Base-by-base conservation (phyloP, 1,140 invertebrate species). In the Danaus melanippus region DNA sequence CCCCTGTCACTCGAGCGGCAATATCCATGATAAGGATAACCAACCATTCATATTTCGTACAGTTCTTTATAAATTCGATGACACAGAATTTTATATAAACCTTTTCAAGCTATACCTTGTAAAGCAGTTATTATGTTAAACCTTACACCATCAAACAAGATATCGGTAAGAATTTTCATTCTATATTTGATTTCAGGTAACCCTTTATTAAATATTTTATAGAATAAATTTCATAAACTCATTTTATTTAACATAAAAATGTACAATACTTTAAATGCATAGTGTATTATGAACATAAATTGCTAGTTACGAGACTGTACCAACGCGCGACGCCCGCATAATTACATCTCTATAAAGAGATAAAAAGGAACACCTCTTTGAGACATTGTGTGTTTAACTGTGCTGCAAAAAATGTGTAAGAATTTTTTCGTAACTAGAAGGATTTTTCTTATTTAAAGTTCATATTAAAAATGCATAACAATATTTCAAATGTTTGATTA, bases 1-100 rank as follows among this genome's bases (percentile, higher is more conserved):
- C 68, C 67, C 66, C 68, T 71, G 65, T 68, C 68, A 68, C 53
- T 69, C 66, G 66, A 62, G 56, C 71, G 66, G 66, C 60, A 67
- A 55, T 56, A 50, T 15, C 40, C 8, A 8, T 49, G 58, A 60
- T 60, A 60, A 60, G 47, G 46, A 50, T 60, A 44, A 32, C 21
- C 21, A 32, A 32, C 21, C 44, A 51, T 50, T 60, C 52, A 59
- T 59, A 54, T 59, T 59, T 54, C 32, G 51, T 45, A 50, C 44
- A 59, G 46, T 39, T 47, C 49, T 53, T 58, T 40, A 52, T 47
- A 46, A 40, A 15, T 42, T 42, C 40, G 50, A 51, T 57, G 47
- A 52, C 17, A 32, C 21, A 32, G 21, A 32, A 32, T 32, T 32
- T 32, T 32, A 32, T 8, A 32, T 7, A 32, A 32, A 32, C 21